phyloP scores from a whole-genome alignment of 2,113 vertebrate genomes.

The Ovibos moschatus region DNA sequence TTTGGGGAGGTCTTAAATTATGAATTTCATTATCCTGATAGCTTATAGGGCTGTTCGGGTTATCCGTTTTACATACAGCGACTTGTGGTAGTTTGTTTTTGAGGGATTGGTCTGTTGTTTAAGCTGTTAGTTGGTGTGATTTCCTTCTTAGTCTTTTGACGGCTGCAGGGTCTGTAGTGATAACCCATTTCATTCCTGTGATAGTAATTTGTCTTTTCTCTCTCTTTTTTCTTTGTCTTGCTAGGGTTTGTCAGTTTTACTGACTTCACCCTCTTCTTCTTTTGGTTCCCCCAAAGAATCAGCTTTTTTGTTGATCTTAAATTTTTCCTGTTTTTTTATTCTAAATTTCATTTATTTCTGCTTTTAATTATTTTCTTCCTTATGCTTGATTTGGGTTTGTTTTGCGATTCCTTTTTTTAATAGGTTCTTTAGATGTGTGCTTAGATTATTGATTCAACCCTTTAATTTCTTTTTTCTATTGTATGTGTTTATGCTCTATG shows the following conservation, averaged over 20 bases:
- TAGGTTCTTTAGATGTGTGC: not conserved
- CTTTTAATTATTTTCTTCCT: not conserved
- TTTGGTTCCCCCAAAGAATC: not conserved
- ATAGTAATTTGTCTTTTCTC: not conserved
- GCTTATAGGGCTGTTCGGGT: not conserved
- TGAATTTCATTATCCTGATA: not conserved
- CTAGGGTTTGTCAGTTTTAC: not conserved
- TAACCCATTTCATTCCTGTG: not conserved
- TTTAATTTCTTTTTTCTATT: not conserved
- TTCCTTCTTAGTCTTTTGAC: not conserved
- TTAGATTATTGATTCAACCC: not conserved
- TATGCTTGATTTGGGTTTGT: not conserved
- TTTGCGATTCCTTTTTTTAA: not conserved
- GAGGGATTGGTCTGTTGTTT: not conserved
- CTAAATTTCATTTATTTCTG: not conserved
- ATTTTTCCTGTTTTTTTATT: not conserved
- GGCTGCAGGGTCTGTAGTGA: not conserved
- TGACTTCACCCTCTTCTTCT: not conserved
- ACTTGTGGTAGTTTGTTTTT: not conserved
- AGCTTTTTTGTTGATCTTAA: not conserved
- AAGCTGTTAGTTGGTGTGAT: not conserved
- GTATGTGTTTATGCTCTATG: not conserved
- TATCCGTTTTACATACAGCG: not conserved
- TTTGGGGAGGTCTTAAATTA: not conserved
- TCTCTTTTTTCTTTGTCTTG: not conserved